These are phyloP conservation scores for Rhaphigaster nebulosa DNA, from an alignment of 2,888 invertebrate genomes.

Conservation along the genomic window DNA sequence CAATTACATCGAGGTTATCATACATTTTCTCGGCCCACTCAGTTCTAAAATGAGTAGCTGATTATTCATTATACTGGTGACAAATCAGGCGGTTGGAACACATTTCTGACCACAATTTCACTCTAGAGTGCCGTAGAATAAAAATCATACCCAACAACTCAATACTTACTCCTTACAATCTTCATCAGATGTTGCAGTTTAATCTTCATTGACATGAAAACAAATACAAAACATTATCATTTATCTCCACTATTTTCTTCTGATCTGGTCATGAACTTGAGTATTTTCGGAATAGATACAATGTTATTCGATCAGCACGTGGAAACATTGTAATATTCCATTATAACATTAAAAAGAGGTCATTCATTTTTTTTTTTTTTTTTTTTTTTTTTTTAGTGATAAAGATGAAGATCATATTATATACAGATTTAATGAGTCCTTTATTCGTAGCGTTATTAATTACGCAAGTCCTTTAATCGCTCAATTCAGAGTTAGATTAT, in stretches of 20 bases:
- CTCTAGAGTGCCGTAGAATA: neutral
- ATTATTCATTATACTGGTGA: too few relatives aligned
- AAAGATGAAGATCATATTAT: conserved; percentile 2
- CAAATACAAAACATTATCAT: neutral
- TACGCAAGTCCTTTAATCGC: neutral
- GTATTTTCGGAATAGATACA: neutral
- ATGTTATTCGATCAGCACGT: neutral
- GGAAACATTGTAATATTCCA: conserved; percentile 24
- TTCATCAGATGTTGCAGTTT: neutral
- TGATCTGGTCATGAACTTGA: neutral
- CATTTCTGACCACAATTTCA: neutral
- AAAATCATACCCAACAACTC: too few relatives aligned
- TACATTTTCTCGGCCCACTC: too few relatives aligned
- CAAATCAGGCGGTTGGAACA: too few relatives aligned
- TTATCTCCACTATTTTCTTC: neutral
- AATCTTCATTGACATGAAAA: neutral
- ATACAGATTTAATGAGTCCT: conserved; percentile 10
- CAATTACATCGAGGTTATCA: too few relatives aligned
- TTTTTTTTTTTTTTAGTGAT: neutral
- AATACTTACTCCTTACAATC: neutral
- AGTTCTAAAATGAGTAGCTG: too few relatives aligned
- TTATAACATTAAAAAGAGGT: neutral
- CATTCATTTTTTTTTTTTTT: neutral
- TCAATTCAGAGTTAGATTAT: neutral
- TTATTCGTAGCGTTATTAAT: neutral